Evolutionary conservation across 1,140 invertebrate genomes (phyloP).

Genomic region (Lasioglossum baleicum): DNA sequence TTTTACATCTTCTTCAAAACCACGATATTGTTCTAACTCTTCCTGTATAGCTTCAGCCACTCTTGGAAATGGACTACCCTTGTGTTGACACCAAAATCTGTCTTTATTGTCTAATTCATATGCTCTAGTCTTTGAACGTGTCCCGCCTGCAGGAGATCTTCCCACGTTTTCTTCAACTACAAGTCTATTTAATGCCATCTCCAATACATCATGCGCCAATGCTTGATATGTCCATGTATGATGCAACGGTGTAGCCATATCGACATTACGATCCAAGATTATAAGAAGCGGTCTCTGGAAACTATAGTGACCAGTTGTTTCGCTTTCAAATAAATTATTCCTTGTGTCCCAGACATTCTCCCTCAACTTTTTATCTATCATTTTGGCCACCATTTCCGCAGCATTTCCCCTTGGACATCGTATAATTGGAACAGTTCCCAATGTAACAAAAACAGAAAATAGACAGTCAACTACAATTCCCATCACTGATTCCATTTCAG

Average conservation of each 20-base stretch:
- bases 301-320: constrained; percentile 89
- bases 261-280: constrained; percentile 95
- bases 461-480: constrained; percentile 97
- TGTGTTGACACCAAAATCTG: constrained; percentile 95
- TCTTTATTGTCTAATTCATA: constrained; percentile 95
- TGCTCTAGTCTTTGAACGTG: constrained; percentile 88
- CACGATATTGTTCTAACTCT: constrained; percentile 95
- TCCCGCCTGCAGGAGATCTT: constrained; percentile 81
- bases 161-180: constrained; percentile 87
- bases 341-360: constrained; percentile 98
- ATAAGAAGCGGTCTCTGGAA: constrained; percentile 96
- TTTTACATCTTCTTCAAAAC: constrained; percentile 98
- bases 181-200: constrained; percentile 93
- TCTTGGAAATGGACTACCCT: constrained; percentile 97
- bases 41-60: constrained; percentile 99
- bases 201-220: constrained; percentile 95
- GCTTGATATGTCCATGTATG: constrained; percentile 99
- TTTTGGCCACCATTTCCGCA: constrained; percentile 98
- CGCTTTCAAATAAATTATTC: constrained; percentile 96
- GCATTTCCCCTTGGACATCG: constrained; percentile 97
- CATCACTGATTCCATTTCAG: constrained; percentile 97
- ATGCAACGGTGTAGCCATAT: constrained; percentile 98
- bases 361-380: constrained; percentile 97
- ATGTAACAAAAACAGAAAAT: constrained; percentile 98
- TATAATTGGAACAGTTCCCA: constrained; percentile 97